These are phyloP conservation scores for Boleophthalmus pectinirostris DNA, from an alignment of 2,113 vertebrate species.

Conservation along the genomic window DNA sequence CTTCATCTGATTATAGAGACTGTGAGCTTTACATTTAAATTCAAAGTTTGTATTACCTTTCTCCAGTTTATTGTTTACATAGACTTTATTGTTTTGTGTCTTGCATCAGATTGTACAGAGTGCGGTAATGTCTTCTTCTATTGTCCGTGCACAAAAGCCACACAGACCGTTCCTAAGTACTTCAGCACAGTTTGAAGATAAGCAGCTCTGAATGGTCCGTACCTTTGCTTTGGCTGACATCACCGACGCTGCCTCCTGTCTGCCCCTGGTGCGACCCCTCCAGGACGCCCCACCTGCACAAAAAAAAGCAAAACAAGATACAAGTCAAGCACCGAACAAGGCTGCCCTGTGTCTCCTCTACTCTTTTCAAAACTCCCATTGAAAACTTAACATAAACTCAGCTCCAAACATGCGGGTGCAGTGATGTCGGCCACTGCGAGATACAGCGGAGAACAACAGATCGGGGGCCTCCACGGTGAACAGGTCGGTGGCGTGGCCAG, in stretches of 20 bases:
- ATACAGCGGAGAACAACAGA: conserved; percentile 60
- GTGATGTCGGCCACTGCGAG: conserved; percentile 48
- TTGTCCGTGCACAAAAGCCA: not conserved
- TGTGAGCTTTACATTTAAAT: too few relatives aligned
- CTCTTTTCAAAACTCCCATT: conserved; percentile 36
- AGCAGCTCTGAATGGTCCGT: conserved; percentile 21
- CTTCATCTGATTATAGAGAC: too few relatives aligned
- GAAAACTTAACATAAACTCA: conserved; percentile 69
- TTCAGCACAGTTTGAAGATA: not conserved
- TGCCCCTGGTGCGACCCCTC: conserved; percentile 55
- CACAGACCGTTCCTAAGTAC: not conserved
- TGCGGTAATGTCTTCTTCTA: not conserved
- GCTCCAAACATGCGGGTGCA: conserved; percentile 61
- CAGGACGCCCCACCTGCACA: conserved; percentile 73
- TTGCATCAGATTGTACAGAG: not conserved
- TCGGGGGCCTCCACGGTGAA: conserved; percentile 40
- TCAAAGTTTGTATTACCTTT: too few relatives aligned
- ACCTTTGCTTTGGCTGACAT: conserved; percentile 68
- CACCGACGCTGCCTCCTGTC: conserved; percentile 48
- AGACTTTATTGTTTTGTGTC: not conserved
- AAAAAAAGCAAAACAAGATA: conserved; percentile 29
- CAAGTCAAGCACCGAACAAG: conserved; percentile 61
- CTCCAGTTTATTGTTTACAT: not conserved
- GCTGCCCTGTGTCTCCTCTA: conserved; percentile 41
- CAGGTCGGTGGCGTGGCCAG: conserved; percentile 50